These are phyloP conservation scores for Siderastrea radians DNA, from an alignment of 92 coral and sea anemone species.

Conservation along the genomic window DNA sequence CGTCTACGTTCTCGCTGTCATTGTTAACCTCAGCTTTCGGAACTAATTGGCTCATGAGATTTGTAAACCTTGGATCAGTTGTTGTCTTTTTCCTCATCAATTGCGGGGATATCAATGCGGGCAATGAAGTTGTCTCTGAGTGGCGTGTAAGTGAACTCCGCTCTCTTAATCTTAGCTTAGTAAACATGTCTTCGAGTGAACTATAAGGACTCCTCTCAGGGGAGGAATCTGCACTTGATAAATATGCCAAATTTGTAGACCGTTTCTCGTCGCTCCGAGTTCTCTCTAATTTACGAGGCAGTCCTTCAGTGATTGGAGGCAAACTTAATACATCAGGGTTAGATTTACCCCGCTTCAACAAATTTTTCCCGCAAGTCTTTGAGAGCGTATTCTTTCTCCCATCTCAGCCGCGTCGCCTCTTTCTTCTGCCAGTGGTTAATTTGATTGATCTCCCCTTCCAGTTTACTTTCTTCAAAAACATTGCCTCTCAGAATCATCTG, in stretches of 20 bases:
- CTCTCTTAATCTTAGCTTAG: slow-evolving; percentile 2
- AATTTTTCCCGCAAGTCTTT: slow-evolving; percentile 3
- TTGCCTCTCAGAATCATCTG: slow-evolving; percentile 63
- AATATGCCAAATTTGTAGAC: background rate
- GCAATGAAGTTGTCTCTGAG: slow-evolving; percentile 15
- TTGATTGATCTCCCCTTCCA: slow-evolving; percentile 46
- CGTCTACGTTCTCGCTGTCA: background rate
- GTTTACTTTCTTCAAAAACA: slow-evolving; percentile 70
- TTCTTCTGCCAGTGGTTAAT: slow-evolving; percentile 55
- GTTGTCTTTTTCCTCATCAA: slow-evolving; percentile 35
- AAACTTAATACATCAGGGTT: background rate
- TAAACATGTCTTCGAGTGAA: slow-evolving; percentile 10
- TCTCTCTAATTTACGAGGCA: background rate
- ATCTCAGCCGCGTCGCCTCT: slow-evolving; percentile 48
- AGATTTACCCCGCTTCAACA: slow-evolving; percentile 19
- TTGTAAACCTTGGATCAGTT: slow-evolving; percentile 74
- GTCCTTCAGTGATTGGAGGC: slow-evolving; percentile 20
- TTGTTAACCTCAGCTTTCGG: slow-evolving; percentile 29
- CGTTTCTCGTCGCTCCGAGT: slow-evolving; percentile 4
- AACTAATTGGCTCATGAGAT: slow-evolving; percentile 62
- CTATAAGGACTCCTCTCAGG: slow-evolving; percentile 12
- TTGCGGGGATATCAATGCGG: slow-evolving; percentile 49
- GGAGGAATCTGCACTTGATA: slow-evolving; percentile 16
- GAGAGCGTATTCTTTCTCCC: slow-evolving; percentile 57
- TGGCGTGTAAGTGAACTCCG: background rate